These are phyloP conservation scores for Radopholus similis DNA, from an alignment of 1,140 invertebrate genomes.

Conservation along the genomic window DNA sequence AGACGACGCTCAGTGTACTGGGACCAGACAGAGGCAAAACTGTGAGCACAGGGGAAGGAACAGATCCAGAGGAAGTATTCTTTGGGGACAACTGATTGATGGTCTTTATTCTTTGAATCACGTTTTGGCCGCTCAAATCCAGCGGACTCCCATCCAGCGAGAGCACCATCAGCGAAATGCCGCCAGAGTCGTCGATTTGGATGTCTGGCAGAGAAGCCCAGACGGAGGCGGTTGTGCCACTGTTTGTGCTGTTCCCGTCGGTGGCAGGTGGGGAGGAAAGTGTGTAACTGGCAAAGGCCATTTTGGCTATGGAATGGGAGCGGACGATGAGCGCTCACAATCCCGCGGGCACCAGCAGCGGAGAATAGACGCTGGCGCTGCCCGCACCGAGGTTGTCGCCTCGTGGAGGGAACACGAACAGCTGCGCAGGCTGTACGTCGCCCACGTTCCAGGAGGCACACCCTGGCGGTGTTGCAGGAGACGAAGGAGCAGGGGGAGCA, in stretches of 20 bases:
- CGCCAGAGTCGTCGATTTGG: neutral
- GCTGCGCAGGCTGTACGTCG: neutral
- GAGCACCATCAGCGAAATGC: conserved; percentile 3
- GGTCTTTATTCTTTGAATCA: neutral
- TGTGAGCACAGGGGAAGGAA: neutral
- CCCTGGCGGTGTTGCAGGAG: neutral
- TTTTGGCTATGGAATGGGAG: neutral
- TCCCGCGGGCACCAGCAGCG: neutral
- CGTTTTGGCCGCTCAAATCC: neutral
- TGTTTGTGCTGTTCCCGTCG: neutral
- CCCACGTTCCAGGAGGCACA: neutral
- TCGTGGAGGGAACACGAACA: conserved; percentile 12
- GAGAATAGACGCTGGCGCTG: conserved; percentile 5
- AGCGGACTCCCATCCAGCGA: conserved; percentile 15
- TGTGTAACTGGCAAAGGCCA: neutral
- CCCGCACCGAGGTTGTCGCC: conserved; percentile 13
- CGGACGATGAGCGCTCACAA: neutral
- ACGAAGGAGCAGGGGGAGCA: neutral
- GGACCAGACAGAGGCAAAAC: neutral
- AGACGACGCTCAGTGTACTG: neutral
- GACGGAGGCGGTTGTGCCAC: neutral
- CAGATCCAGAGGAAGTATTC: too few species aligned
- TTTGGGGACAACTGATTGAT: neutral
- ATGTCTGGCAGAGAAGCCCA: neutral
- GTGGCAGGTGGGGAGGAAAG: neutral